Evolutionary conservation across 2,888 invertebrate species (phyloP), one percentile per base, ranked within the genome.

Genomic region (Bombyx huttoni): DNA sequence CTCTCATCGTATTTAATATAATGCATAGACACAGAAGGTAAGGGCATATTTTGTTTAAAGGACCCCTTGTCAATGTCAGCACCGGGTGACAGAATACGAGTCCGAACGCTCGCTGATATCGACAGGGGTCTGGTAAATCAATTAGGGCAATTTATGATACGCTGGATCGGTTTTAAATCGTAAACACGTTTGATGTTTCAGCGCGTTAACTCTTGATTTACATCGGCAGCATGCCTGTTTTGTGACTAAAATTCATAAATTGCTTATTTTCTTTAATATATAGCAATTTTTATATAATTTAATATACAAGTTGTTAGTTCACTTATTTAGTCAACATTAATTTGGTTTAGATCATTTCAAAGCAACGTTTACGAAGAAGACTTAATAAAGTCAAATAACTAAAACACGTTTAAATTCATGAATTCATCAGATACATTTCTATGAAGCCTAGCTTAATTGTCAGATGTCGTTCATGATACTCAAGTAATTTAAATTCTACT

Each of bases 1-100:
- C 90, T 40, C 92, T 99, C 58, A 94, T 99, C 63, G 89, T 96
- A 63, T 99, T 99, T 89, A 99, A 98, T 83, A 92, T 95, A 62
- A 92, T 95, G 89, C 96, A 97, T 85, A 92, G 95, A 68, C 94
- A 98, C 78, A 91, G 98, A 88, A 94, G 98, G 98, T 98, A 89
- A 78, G 78, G 24, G 24, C 58, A 57, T 55, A 52, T 54, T 56
- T 52, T 60, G 57, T 56, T 55, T 56, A 51, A 52, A 57, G 52
- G 54, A 50, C 52, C 61, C 62, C 58, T 56, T 65, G 59, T 70
- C 68, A 71, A 64, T 52, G 64, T 66, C 69, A 64, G 48, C 45
- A 46, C 47, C 53, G 24, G 49, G 49, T 14, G 50, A 34, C 47
- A 49, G 33, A 24, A 46, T 49, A 49, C 8, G 24, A 50, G 53